A percentile compares a stretch with the other conserved stretches of the same genome.
Evolutionary conservation across 2,888 invertebrate species (phyloP).

Genomic region (Mesorhabditis spiculigera): DNA sequence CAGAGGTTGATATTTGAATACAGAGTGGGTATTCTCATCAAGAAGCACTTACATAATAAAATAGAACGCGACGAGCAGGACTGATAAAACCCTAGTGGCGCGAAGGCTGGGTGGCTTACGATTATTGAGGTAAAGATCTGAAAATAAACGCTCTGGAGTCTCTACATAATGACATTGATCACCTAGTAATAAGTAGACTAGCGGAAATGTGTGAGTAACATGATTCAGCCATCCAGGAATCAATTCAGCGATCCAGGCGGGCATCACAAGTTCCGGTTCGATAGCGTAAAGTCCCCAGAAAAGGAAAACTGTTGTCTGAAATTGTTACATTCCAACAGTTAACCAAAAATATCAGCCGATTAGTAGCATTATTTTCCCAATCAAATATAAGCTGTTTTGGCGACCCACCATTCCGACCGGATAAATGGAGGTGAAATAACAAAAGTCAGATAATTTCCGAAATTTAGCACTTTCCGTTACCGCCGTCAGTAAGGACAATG

Average conservation of each 20-base stretch:
- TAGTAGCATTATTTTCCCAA: neutral
- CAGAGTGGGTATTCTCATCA: neutral
- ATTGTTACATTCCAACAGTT: constrained; percentile 12
- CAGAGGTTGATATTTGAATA: neutral
- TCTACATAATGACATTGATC: constrained; percentile 49
- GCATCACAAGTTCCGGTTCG: constrained; percentile 85
- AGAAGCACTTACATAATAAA: constrained; percentile 34
- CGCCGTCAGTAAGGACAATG: constrained; percentile 13
- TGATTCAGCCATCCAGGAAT: constrained; percentile 91
- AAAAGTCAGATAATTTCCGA: constrained; percentile 29
- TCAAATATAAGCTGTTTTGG: neutral
- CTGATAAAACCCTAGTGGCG: constrained; percentile 21
- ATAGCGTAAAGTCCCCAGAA: constrained; percentile 87
- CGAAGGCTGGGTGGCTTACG: constrained; percentile 19
- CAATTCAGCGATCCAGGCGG: constrained; percentile 75
- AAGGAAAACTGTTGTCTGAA: constrained; percentile 72
- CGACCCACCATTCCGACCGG: constrained; percentile 45
- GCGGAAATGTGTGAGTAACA: constrained; percentile 61
- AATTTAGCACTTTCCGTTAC: neutral
- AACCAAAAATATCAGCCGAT: neutral
- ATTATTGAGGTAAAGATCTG: neutral
- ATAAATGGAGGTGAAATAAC: constrained; percentile 44
- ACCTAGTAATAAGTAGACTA: constrained; percentile 60
- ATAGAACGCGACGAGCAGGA: constrained; percentile 36
- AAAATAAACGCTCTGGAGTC: neutral